Evolutionary conservation across 2,113 vertebrate genomes (phyloP).

Genomic region (Aspidoscelis tigris): DNA sequence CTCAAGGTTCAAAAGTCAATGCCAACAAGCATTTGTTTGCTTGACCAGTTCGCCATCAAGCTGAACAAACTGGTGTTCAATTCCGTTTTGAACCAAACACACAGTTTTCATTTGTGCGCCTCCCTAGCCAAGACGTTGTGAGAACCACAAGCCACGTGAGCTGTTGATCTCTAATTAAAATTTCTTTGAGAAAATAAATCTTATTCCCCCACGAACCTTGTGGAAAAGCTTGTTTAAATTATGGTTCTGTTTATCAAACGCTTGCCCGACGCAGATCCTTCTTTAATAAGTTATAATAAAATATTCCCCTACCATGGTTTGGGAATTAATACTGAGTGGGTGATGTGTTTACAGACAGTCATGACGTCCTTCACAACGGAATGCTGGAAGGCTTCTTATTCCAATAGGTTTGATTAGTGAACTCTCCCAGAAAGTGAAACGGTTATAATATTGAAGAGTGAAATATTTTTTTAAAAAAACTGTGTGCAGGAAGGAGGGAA

Average conservation of each 20-base stretch:
- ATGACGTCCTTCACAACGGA: constrained; percentile 54
- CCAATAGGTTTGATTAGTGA: constrained; percentile 52
- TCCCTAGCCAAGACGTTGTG: too few species aligned
- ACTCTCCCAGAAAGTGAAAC: constrained; percentile 53
- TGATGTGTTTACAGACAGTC: constrained; percentile 63
- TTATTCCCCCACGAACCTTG: constrained; percentile 49
- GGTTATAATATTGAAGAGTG: constrained; percentile 40
- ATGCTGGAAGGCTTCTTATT: constrained; percentile 50
- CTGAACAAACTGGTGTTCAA: too few species aligned
- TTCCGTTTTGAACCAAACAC: too few species aligned
- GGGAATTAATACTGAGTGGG: constrained; percentile 67
- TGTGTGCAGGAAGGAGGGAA: neutral
- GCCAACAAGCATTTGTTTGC: too few species aligned
- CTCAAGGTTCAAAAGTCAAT: too few species aligned
- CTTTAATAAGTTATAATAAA: constrained; percentile 71
- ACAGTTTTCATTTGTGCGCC: too few species aligned
- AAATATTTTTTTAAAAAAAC: too few species aligned
- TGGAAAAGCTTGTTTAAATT: constrained; percentile 59
- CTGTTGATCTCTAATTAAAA: constrained; percentile 61
- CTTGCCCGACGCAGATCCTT: constrained; percentile 59
- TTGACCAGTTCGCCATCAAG: too few species aligned
- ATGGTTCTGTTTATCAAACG: constrained; percentile 67
- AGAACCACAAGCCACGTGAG: neutral
- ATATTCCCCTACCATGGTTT: constrained; percentile 66
- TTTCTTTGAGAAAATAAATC: constrained; percentile 65